These are phyloP conservation scores for Turnix velox DNA, from an alignment of 2,113 vertebrate species.

Conservation along the genomic window DNA sequence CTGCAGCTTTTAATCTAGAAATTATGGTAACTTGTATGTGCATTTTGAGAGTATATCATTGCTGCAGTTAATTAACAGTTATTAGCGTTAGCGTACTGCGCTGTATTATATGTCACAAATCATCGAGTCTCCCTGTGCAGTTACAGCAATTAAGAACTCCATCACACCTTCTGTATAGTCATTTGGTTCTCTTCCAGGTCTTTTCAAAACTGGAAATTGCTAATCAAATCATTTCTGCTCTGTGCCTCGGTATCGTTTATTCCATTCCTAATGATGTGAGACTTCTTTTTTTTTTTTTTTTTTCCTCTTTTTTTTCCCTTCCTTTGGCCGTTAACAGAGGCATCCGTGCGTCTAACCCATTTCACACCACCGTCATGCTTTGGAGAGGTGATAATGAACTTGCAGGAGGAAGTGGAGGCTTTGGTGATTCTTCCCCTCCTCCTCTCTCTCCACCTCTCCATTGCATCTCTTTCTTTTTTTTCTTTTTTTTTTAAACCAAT, in stretches of 20 bases:
- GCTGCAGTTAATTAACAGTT: slow-evolving; percentile 99
- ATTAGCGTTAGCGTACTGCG: slow-evolving; percentile 91
- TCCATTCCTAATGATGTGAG: slow-evolving; percentile 87
- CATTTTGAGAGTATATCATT: slow-evolving; percentile 87
- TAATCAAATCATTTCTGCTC: slow-evolving; percentile 98
- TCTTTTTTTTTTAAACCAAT: slow-evolving; percentile 38
- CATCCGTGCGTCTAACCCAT: slow-evolving; percentile 82
- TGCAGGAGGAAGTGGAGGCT: slow-evolving; percentile 74
- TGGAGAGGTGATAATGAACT: slow-evolving; percentile 80
- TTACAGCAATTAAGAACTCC: slow-evolving; percentile 96
- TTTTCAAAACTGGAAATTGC: slow-evolving; percentile 93
- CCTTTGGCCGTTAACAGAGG: slow-evolving; percentile 82
- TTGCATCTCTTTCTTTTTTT: not conserved
- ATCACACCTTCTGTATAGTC: slow-evolving; percentile 91
- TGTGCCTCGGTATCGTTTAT: slow-evolving; percentile 89
- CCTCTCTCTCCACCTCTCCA: not conserved
- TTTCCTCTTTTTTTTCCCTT: too few relatives aligned
- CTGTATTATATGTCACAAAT: slow-evolving; percentile 97
- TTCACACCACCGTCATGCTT: slow-evolving; percentile 80
- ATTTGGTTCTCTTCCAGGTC: slow-evolving; percentile 93
- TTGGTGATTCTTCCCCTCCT: slow-evolving; percentile 22
- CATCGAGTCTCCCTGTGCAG: slow-evolving; percentile 95
- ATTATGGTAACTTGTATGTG: slow-evolving; percentile 84
- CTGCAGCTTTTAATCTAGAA: slow-evolving; percentile 87
- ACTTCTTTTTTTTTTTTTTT: slow-evolving; percentile 78